These are phyloP conservation scores for Acarapis woodi DNA, from an alignment of 1,140 invertebrate genomes.

Conservation along the genomic window DNA sequence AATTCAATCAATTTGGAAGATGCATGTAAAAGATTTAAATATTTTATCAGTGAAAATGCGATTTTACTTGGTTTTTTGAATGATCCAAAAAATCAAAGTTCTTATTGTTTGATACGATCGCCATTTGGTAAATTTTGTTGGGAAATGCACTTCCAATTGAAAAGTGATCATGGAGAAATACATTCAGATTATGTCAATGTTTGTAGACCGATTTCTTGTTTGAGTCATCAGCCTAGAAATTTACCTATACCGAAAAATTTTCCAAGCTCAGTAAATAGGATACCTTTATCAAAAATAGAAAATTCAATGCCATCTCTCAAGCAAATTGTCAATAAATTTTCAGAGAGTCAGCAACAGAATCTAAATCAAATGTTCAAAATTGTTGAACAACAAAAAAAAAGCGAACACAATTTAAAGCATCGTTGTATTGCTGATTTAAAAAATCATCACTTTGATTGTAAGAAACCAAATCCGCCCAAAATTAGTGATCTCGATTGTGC, in stretches of 20 bases:
- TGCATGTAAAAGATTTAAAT: constrained; percentile 17
- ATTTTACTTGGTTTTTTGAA: constrained; percentile 65
- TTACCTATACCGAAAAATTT: no score
- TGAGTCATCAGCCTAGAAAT: no score
- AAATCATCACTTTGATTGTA: constrained; percentile 28
- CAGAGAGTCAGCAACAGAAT: no score
- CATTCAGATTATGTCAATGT: no score
- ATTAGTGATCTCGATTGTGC: constrained; percentile 65
- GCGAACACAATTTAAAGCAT: constrained; percentile 14
- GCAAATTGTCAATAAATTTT: no score
- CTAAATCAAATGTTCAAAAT: constrained; percentile 16
- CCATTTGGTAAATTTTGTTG: constrained; percentile 77
- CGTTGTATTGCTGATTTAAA: constrained; percentile 14
- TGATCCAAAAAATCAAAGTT: constrained; percentile 26
- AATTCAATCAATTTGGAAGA: neutral
- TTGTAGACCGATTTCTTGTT: no score
- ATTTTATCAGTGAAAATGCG: constrained; percentile 65
- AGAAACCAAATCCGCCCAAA: constrained; percentile 34
- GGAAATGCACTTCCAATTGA: constrained; percentile 40
- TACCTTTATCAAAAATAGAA: no score
- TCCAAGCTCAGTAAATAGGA: no score
- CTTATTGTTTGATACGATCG: constrained; percentile 34
- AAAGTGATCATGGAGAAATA: constrained; percentile 7
- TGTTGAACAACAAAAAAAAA: constrained; percentile 16
- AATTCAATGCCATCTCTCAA: no score